Evolutionary conservation across 2,797 vertebrate genomes (phyloP).

Genomic region (Molossus molossus): DNA sequence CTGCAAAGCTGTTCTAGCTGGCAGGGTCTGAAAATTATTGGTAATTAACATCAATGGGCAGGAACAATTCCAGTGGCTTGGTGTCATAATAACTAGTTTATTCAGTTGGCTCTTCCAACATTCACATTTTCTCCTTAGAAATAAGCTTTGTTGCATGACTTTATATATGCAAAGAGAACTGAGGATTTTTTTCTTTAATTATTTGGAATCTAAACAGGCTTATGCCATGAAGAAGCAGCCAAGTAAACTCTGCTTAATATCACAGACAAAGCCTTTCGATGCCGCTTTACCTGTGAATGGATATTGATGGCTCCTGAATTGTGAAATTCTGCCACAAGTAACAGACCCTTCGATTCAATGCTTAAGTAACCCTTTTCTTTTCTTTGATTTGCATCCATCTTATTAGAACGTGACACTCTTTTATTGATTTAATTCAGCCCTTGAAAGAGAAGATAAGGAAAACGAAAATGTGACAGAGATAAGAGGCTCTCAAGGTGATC

Average conservation of each 20-base stretch:
- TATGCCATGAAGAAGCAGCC: slow-evolving; percentile 28
- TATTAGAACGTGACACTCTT: slow-evolving; percentile 80
- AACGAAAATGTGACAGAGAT: slow-evolving; percentile 83
- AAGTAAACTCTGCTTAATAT: slow-evolving; percentile 49
- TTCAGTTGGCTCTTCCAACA: background rate
- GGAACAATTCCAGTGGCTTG: slow-evolving; percentile 56
- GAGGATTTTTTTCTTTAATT: background rate
- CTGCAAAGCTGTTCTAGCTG: slow-evolving; percentile 79
- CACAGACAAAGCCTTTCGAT: slow-evolving; percentile 62
- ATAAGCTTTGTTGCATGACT: slow-evolving; percentile 45
- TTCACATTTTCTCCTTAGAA: slow-evolving; percentile 64
- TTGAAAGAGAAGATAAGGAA: slow-evolving; percentile 82
- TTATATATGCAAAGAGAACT: slow-evolving; percentile 56
- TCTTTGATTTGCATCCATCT: slow-evolving; percentile 82
- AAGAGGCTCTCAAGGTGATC: slow-evolving; percentile 85
- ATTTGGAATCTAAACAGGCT: slow-evolving; percentile 40
- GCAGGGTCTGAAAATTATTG: slow-evolving; percentile 79
- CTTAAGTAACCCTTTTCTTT: slow-evolving; percentile 65
- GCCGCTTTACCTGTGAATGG: slow-evolving; percentile 30
- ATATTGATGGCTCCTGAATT: slow-evolving; percentile 49
- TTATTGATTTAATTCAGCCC: slow-evolving; percentile 80
- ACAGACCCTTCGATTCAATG: slow-evolving; percentile 60
- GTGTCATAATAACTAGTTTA: slow-evolving; percentile 72
- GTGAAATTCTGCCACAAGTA: slow-evolving; percentile 70
- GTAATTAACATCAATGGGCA: slow-evolving; percentile 77